Percentiles rank a stretch among this genome's conserved stretches.
phyloP scores from a whole-genome alignment of 2,113 vertebrate genomes.

The Notiomystis cincta region DNA sequence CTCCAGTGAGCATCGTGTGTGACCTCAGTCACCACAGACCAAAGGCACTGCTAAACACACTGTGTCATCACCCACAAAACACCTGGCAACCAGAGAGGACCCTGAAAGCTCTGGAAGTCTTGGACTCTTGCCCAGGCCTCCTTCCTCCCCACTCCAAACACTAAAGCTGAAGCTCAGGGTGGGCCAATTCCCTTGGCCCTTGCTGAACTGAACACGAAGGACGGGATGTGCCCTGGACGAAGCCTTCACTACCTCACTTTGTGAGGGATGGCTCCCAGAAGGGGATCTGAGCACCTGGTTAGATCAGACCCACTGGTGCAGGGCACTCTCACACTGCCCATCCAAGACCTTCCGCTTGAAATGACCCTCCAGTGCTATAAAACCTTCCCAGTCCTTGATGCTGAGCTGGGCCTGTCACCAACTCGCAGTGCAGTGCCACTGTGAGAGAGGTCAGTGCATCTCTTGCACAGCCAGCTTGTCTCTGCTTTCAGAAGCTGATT shows the following conservation, averaged over 20 bases:
- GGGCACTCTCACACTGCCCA: neutral
- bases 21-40: neutral
- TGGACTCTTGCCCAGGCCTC: neutral
- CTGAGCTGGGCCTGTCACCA: neutral
- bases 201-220: neutral
- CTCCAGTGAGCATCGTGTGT: neutral
- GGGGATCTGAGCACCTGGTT: neutral
- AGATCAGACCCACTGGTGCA: neutral
- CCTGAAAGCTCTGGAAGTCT: neutral
- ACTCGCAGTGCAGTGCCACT: accelerated
- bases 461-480: neutral
- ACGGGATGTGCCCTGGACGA: neutral
- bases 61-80: neutral
- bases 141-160: neutral
- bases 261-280: accelerated
- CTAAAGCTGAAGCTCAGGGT: neutral
- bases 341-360: neutral
- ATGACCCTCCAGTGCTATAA: neutral
- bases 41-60: no score
- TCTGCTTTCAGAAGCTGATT: neutral
- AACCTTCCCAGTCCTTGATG: neutral
- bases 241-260: accelerated
- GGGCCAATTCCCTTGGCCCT: neutral
- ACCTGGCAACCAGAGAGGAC: neutral
- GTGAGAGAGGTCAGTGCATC: neutral